Evolutionary conservation across 2,888 invertebrate genomes (phyloP).

Genomic region (Arctia plantaginis): DNA sequence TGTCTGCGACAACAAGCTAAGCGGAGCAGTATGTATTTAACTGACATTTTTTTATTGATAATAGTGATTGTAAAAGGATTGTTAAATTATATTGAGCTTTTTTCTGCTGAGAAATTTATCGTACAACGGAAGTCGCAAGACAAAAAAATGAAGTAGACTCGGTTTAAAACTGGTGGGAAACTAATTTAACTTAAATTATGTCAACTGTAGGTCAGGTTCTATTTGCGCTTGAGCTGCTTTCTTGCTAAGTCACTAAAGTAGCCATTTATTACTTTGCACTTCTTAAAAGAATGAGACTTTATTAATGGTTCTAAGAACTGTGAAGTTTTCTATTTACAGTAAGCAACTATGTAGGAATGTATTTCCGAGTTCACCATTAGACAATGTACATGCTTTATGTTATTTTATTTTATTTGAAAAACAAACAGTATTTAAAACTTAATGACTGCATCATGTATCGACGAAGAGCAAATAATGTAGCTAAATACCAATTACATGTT

Average conservation of each 20-base stretch:
- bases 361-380: background rate
- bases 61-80: too few relatives aligned
- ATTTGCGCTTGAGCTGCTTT: background rate
- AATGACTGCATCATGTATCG: too few relatives aligned
- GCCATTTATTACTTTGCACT: background rate
- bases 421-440: too few relatives aligned
- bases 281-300: background rate
- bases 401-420: too few relatives aligned
- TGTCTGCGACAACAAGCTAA: too few relatives aligned
- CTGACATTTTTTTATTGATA: too few relatives aligned
- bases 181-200: background rate
- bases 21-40: too few relatives aligned
- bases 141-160: background rate
- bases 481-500: too few relatives aligned
- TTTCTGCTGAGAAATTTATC: background rate
- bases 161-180: background rate
- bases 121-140: background rate
- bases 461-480: too few relatives aligned
- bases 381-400: background rate
- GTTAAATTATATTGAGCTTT: too few relatives aligned
- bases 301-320: background rate
- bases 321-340: background rate
- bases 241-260: background rate
- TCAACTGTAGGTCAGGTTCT: background rate
- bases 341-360: background rate